Evolutionary conservation across 2,113 vertebrate genomes (phyloP).

Genomic region (Cyanocitta stelleri): DNA sequence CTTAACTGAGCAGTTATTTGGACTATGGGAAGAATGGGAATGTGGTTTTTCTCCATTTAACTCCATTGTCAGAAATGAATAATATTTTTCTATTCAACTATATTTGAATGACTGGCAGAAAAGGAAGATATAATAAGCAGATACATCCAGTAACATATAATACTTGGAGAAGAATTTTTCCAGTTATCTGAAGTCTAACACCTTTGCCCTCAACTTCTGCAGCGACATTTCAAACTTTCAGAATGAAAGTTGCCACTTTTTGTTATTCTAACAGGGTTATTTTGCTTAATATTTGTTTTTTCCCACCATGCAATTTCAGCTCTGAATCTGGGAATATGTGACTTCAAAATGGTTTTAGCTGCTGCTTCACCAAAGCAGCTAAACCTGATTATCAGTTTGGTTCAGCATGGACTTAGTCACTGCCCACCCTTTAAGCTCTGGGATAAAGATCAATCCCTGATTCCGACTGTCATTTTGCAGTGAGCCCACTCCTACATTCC

Average conservation of each 20-base stretch:
- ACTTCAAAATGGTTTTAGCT: background rate
- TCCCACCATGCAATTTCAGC: background rate
- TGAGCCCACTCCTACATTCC: conserved; percentile 36
- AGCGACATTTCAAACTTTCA: background rate
- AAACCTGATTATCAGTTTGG: background rate
- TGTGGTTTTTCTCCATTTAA: conserved; percentile 43
- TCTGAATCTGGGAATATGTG: background rate
- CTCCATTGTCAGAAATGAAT: background rate
- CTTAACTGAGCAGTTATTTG: conserved; percentile 6
- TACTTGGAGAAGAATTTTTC: background rate
- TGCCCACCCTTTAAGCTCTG: background rate
- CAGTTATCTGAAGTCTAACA: background rate
- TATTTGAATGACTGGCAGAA: conserved; percentile 48
- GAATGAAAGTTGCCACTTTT: background rate
- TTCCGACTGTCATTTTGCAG: conserved; percentile 35
- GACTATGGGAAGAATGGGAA: conserved; percentile 35
- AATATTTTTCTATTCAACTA: conserved; percentile 28
- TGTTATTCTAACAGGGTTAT: background rate
- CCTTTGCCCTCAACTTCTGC: background rate
- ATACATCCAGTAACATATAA: background rate
- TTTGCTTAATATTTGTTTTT: background rate
- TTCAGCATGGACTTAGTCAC: background rate
- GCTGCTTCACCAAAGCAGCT: background rate
- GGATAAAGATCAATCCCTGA: background rate
- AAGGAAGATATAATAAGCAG: background rate